These are phyloP conservation scores for Cotesia congregata DNA, from an alignment of 2,888 invertebrate species.

Conservation along the genomic window DNA sequence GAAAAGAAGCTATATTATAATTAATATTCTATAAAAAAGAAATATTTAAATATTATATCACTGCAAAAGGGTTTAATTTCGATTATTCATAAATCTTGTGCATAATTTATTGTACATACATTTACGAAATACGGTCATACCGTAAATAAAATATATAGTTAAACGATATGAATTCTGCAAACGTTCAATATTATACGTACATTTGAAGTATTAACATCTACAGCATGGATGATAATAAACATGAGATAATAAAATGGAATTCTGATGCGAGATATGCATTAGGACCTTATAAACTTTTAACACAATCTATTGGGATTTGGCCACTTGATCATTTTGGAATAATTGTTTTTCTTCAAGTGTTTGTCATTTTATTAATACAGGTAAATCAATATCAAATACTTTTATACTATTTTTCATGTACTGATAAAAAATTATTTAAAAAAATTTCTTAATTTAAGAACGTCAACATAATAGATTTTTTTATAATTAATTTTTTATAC, in stretches of 20 bases:
- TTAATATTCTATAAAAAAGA: not conserved
- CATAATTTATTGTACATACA: not conserved
- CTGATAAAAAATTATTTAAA: not conserved
- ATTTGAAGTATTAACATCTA: not conserved
- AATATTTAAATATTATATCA: not conserved
- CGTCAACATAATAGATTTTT: too few species aligned
- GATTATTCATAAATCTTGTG: not conserved
- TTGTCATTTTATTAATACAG: not conserved
- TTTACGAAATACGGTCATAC: not conserved
- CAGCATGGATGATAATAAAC: not conserved
- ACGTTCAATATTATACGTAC: not conserved
- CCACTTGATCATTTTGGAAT: slow-evolving; percentile 7
- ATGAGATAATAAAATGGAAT: slow-evolving; percentile 30
- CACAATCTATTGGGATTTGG: slow-evolving; percentile 37
- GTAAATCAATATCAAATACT: slow-evolving; percentile 13
- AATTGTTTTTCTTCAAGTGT: not conserved
- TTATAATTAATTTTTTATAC: too few species aligned
- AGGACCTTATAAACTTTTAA: slow-evolving; percentile 35
- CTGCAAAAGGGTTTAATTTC: not conserved
- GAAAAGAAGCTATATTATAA: not conserved
- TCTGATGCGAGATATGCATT: slow-evolving; percentile 40
- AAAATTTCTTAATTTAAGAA: too few species aligned
- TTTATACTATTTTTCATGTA: not conserved
- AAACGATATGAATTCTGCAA: not conserved
- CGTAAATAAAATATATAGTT: not conserved